These are phyloP conservation scores for Enteromius radiatus DNA, from an alignment of 2,797 vertebrate genomes.

Conservation along the genomic window DNA sequence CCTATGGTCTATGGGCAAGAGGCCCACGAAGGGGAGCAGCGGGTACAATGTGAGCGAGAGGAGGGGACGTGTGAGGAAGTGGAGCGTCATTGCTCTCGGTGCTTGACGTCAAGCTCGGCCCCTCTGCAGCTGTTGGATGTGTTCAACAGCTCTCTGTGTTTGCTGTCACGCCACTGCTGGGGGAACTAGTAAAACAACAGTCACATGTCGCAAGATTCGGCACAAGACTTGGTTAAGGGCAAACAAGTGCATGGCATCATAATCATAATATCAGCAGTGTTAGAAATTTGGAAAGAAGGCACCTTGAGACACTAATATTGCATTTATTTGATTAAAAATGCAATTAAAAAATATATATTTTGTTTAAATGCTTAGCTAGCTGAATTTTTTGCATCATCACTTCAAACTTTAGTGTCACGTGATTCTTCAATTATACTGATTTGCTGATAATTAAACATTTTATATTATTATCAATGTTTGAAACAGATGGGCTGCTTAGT, in stretches of 20 bases:
- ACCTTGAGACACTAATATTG: neutral
- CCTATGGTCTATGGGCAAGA: slow-evolving; percentile 59
- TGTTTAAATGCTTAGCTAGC: neutral
- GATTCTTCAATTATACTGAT: neutral
- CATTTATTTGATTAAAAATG: neutral
- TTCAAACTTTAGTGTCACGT: neutral
- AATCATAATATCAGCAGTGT: neutral
- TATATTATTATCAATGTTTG: neutral
- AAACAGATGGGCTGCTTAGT: neutral
- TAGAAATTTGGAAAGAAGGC: neutral
- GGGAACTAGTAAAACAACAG: slow-evolving; percentile 48
- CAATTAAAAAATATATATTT: neutral
- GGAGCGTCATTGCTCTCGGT: slow-evolving; percentile 76
- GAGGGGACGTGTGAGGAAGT: slow-evolving; percentile 77
- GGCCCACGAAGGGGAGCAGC: slow-evolving; percentile 73
- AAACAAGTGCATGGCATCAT: neutral
- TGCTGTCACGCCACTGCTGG: slow-evolving; percentile 43
- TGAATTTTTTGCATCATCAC: neutral
- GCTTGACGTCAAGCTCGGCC: slow-evolving; percentile 77
- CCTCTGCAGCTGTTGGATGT: slow-evolving; percentile 89
- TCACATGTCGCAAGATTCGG: slow-evolving; percentile 12
- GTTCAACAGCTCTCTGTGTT: slow-evolving; percentile 68
- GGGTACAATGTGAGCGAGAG: slow-evolving; percentile 60
- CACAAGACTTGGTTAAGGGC: neutral
- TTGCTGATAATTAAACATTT: neutral